These are phyloP conservation scores for Aleiodes testaceus DNA, from an alignment of 2,888 invertebrate genomes.

Conservation along the genomic window DNA sequence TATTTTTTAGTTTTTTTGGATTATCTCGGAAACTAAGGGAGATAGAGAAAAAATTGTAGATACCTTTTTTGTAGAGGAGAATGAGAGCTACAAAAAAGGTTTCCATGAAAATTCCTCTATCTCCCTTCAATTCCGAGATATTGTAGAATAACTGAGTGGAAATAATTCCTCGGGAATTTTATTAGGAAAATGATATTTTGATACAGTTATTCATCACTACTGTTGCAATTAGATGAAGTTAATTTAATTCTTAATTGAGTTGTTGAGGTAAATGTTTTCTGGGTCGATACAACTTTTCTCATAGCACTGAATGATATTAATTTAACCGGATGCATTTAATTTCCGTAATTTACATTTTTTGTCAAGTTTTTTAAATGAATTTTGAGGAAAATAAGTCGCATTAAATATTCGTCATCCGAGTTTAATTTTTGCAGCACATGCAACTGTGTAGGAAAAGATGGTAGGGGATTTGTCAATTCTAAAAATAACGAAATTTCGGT, in stretches of 20 bases:
- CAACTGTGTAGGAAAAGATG: conserved; percentile 8
- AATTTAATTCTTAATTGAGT: neutral
- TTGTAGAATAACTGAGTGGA: too few relatives aligned
- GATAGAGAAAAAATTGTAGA: too few relatives aligned
- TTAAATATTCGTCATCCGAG: conserved; percentile 5
- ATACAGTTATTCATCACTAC: too few relatives aligned
- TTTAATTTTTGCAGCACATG: conserved; percentile 10
- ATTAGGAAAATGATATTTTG: too few relatives aligned
- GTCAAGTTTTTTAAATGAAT: neutral
- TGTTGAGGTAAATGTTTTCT: neutral
- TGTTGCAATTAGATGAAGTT: too few relatives aligned
- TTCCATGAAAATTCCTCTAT: too few relatives aligned
- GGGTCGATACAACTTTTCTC: neutral
- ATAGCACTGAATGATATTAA: neutral
- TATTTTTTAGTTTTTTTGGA: too few relatives aligned
- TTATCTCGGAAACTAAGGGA: too few relatives aligned
- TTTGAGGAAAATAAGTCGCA: neutral
- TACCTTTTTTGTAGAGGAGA: too few relatives aligned
- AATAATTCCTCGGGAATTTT: too few relatives aligned
- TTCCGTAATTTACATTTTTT: neutral
- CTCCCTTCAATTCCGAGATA: too few relatives aligned
- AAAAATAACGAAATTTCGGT: conserved; percentile 27
- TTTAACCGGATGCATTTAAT: conserved; percentile 22
- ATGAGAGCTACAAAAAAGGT: too few relatives aligned
- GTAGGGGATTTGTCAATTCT: conserved; percentile 17